A percentile compares a stretch with the other conserved stretches of the same genome.
Conservation (phyloP, 2,113 vertebrate genomes). For the Todiramphus chloris region DNA sequence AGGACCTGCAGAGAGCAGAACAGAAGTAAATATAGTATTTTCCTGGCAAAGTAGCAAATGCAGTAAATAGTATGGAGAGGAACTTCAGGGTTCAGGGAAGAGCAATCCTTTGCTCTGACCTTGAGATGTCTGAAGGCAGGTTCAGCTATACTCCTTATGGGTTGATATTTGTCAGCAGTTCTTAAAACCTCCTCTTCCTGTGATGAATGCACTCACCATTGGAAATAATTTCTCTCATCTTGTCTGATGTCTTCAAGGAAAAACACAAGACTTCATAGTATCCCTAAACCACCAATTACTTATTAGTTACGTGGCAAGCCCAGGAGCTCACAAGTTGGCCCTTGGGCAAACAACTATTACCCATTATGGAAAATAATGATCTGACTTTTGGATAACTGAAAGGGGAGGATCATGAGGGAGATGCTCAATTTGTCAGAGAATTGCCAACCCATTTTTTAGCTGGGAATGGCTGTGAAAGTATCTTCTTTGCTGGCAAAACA, state of each 20-base stretch:
- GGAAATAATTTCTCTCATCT: background rate
- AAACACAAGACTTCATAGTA: background rate
- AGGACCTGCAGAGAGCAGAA: background rate
- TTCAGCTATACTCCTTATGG: background rate
- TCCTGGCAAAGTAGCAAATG: background rate
- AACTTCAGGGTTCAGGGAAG: background rate
- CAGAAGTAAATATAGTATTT: background rate
- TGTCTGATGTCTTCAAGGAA: background rate
- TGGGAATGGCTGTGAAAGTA: background rate
- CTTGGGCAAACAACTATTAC: background rate
- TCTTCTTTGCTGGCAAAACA: background rate
- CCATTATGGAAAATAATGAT: conserved; percentile 16
- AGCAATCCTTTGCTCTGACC: background rate
- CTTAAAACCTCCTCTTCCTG: conserved; percentile 3
- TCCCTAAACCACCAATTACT: conserved; percentile 42
- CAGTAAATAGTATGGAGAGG: background rate
- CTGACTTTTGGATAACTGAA: conserved; percentile 33
- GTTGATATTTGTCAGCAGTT: background rate
- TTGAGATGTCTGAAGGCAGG: background rate
- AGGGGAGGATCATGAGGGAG: background rate
- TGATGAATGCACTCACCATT: background rate
- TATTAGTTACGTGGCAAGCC: conserved; percentile 16
- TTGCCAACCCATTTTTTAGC: background rate
- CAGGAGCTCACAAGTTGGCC: background rate
- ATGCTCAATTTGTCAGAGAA: background rate